These are phyloP conservation scores for Gandaritis pyraliata DNA, from an alignment of 2,888 invertebrate genomes.

Conservation along the genomic window DNA sequence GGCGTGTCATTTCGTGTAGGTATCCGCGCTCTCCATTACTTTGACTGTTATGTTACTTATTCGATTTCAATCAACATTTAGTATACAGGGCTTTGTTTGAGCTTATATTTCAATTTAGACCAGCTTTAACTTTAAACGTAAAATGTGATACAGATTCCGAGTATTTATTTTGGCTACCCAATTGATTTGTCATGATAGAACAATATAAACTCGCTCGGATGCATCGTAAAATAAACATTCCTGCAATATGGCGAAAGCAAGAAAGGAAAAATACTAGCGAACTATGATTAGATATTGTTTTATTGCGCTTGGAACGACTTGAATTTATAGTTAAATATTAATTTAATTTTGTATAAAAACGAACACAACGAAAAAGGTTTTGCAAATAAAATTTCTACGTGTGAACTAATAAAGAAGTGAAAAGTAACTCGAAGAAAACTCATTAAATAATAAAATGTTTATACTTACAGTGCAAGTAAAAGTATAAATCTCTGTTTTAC, in stretches of 20 bases:
- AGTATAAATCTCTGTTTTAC: slow-evolving; percentile 24
- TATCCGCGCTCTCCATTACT: slow-evolving; percentile 33
- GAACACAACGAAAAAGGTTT: background rate
- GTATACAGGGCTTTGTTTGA: slow-evolving; percentile 11
- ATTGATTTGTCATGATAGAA: slow-evolving; percentile 12
- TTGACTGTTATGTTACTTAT: slow-evolving; percentile 19
- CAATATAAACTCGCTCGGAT: slow-evolving; percentile 35
- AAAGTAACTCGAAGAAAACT: slow-evolving; percentile 12
- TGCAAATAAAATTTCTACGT: background rate
- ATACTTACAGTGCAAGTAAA: slow-evolving; percentile 13
- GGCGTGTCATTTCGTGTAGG: slow-evolving; percentile 51
- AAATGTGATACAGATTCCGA: background rate
- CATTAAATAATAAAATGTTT: slow-evolving; percentile 25
- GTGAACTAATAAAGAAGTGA: slow-evolving; percentile 3
- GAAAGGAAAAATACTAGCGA: slow-evolving; percentile 50
- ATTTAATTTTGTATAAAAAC: too few relatives aligned
- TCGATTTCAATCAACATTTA: slow-evolving; percentile 17
- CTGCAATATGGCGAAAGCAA: slow-evolving; percentile 45
- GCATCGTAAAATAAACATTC: slow-evolving; percentile 50
- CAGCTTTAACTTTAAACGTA: slow-evolving; percentile 10
- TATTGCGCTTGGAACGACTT: slow-evolving; percentile 31
- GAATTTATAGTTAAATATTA: too few relatives aligned
- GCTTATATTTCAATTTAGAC: slow-evolving; percentile 21
- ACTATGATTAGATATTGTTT: slow-evolving; percentile 41
- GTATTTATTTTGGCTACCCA: background rate